Percentiles rank a stretch among this genome's conserved stretches.
These are phyloP conservation scores for Salvelinus namaycush DNA, from an alignment of 2,113 vertebrate genomes.

Conservation along the genomic window DNA sequence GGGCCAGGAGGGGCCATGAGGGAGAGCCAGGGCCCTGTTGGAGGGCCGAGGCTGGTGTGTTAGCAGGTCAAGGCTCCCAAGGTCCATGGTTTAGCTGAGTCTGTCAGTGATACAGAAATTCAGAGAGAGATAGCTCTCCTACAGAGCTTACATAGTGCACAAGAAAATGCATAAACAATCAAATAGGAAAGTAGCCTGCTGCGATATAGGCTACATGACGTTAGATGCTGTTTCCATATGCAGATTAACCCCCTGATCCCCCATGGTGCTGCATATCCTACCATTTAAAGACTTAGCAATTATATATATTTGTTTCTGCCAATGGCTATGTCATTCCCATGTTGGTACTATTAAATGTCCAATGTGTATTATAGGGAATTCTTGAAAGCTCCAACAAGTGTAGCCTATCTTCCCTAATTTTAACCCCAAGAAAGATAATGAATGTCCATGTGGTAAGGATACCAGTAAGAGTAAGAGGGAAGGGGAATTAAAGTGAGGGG, in stretches of 20 bases:
- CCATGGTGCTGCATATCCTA: not conserved
- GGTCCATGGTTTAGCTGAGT: not conserved
- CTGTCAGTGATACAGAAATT: not conserved
- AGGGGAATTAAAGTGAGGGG: not conserved
- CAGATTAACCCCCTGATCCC: not conserved
- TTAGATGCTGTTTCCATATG: not conserved
- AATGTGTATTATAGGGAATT: not conserved
- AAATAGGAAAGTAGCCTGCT: not conserved
- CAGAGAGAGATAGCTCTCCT: not conserved
- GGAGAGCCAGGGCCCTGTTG: conserved; percentile 29
- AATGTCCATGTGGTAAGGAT: not conserved
- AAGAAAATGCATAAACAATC: not conserved
- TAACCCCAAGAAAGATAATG: too few species aligned
- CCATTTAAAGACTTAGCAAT: not conserved
- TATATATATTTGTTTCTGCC: not conserved
- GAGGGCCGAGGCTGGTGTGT: conserved; percentile 18
- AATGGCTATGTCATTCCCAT: not conserved
- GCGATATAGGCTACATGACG: not conserved
- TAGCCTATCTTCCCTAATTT: too few species aligned
- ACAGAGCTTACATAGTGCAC: not conserved
- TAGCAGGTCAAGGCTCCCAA: not conserved
- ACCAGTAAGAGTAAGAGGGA: not conserved
- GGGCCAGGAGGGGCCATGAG: conserved; percentile 35
- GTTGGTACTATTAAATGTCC: not conserved
- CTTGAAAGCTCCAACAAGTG: not conserved